Evolutionary conservation across 30 jellyfish, hydroid and myxozoan species (phyloP), one percentile per base, ranked within the genome.

Genomic region (Catostylus mosaicus): DNA sequence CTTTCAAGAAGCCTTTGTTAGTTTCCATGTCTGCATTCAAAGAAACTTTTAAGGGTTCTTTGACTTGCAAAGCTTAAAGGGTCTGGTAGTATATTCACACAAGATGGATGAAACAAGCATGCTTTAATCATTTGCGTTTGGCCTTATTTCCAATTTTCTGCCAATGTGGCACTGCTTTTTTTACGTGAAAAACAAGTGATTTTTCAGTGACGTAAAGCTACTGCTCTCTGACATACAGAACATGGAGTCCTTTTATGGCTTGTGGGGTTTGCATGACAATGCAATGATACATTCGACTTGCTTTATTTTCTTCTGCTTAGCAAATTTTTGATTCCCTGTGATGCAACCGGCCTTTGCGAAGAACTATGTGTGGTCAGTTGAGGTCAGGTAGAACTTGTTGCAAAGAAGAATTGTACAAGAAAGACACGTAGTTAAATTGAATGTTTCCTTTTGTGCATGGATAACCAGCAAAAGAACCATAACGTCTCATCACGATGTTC

Each of bases 121-220:
- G 78, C 78, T 65, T 65, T 37, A 65, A 65, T 33, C 57, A 65
- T 65, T 65, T 65, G 57, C 73, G 24, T 61, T 61, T 29, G 47
- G 73, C 73, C 73, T 61, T 61, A 61, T 61, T 61, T 38, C 73
- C 19, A 35, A 61, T 32, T 61, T 32, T 35, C 73, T 61, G 73
- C 73, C 73, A 26, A 61, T 61, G 73, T 61, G 73, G 24, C 73
- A 61, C 73, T 61, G 43, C 47, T 61, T 61, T 29, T 61, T 32
- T 46, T 46, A 61, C 73, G 24, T 61, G 73, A 12, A 29, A 7
- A 61, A 61, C 73, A 61, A 61, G 73, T 61, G 47, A 61, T 61
- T 12, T 61, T 61, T 61, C 73, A 38, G 73, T 61, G 73, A 61
- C 24, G 16, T 61, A 38, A 61, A 38, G 73, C 73, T 38, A 61